Conservation (phyloP, 2,888 invertebrate species). For the Ferdinandea cuprea region DNA sequence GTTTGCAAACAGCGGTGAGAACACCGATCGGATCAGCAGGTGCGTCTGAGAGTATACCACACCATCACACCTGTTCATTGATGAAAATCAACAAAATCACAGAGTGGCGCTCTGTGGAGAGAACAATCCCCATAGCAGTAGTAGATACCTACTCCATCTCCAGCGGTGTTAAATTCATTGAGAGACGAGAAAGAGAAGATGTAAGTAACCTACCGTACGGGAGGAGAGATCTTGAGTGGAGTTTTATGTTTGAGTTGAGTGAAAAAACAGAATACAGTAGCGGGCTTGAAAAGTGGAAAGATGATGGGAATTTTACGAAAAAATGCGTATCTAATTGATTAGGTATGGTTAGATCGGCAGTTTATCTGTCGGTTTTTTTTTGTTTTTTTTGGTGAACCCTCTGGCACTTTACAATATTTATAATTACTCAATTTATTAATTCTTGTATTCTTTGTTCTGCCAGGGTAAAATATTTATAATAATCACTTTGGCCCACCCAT, state of each 20-base stretch:
- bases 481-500: no score
- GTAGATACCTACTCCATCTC: slow-evolving; percentile 1
- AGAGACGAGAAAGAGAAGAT: no score
- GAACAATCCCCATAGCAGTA: slow-evolving; percentile 14
- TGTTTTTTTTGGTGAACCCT: no score
- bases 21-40: slow-evolving; percentile 47
- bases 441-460: no score
- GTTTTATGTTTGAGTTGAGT: background rate
- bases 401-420: no score
- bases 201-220: no score
- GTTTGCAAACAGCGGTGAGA: slow-evolving; percentile 42
- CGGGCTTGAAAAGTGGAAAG: background rate
- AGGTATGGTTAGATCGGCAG: no score
- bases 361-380: no score
- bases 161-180: slow-evolving; percentile 47
- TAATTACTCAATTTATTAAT: no score
- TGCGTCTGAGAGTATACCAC: slow-evolving; percentile 50
- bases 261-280: background rate
- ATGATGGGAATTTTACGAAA: background rate
- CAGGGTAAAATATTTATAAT: no score
- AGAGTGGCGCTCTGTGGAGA: slow-evolving; percentile 59
- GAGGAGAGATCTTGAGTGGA: slow-evolving; percentile 12
- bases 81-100: slow-evolving; percentile 61
- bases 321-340: background rate
- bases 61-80: slow-evolving; percentile 67